A percentile compares a stretch with the other conserved stretches of the same genome.
These are phyloP conservation scores for Anthoptus insignis DNA, from an alignment of 2,888 invertebrate genomes.

Conservation along the genomic window DNA sequence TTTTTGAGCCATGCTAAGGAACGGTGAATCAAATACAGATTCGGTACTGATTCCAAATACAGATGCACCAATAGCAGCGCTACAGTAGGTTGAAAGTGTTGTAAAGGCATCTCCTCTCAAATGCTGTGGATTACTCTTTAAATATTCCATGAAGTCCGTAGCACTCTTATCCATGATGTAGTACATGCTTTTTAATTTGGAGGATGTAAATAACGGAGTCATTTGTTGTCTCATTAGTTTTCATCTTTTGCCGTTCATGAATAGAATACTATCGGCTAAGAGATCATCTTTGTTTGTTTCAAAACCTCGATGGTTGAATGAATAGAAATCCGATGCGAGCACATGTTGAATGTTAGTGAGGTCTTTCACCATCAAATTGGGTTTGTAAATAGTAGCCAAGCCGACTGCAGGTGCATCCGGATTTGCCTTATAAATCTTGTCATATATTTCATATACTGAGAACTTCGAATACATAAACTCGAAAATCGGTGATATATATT, in stretches of 20 bases:
- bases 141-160: slow-evolving; percentile 60
- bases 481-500: slow-evolving; percentile 58
- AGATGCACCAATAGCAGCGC: slow-evolving; percentile 65
- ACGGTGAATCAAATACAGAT: slow-evolving; percentile 68
- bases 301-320: slow-evolving; percentile 62
- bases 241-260: slow-evolving; percentile 64
- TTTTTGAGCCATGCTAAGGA: slow-evolving; percentile 56
- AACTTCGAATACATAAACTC: slow-evolving; percentile 53
- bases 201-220: slow-evolving; percentile 67
- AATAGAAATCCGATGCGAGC: slow-evolving; percentile 55
- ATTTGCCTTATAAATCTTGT: slow-evolving; percentile 59
- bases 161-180: slow-evolving; percentile 66
- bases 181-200: slow-evolving; percentile 72
- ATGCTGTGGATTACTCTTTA: slow-evolving; percentile 56
- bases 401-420: slow-evolving; percentile 61
- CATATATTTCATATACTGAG: slow-evolving; percentile 58
- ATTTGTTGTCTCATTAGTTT: slow-evolving; percentile 69
- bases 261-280: slow-evolving; percentile 60
- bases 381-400: slow-evolving; percentile 50
- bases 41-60: slow-evolving; percentile 71
- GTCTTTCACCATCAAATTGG: slow-evolving; percentile 50
- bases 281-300: slow-evolving; percentile 55
- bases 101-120: slow-evolving; percentile 53
- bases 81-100: slow-evolving; percentile 56
- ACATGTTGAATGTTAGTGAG: slow-evolving; percentile 39